Conservation (phyloP, 1,140 invertebrate species). For the Trichonephila inaurata region DNA sequence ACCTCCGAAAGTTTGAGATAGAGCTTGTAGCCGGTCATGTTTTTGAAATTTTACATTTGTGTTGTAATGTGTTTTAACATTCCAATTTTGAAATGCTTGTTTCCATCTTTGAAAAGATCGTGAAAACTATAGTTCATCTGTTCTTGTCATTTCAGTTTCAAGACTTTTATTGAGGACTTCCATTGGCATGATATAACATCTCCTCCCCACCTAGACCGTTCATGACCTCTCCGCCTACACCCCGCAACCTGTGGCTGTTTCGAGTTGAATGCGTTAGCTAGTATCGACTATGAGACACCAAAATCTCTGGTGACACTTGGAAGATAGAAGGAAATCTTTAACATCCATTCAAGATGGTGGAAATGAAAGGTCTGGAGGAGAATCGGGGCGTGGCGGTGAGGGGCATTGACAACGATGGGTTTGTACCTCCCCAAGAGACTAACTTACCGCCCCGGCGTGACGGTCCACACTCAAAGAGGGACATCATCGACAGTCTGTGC, state of each 20-base stretch:
- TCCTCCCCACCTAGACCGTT: too few relatives aligned
- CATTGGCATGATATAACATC: background rate
- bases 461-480: background rate
- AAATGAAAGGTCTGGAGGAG: slow-evolving; percentile 67
- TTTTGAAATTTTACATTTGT: too few relatives aligned
- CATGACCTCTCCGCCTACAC: background rate
- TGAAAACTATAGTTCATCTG: background rate
- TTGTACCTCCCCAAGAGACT: background rate
- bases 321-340: background rate
- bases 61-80: too few relatives aligned
- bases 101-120: too few relatives aligned
- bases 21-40: too few relatives aligned
- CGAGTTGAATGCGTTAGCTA: background rate
- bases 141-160: background rate
- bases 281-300: background rate
- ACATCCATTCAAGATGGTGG: slow-evolving; percentile 52
- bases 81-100: too few relatives aligned
- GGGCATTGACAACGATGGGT: slow-evolving; percentile 60
- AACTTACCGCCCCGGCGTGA: background rate
- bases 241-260: background rate
- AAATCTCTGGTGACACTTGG: background rate
- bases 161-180: background rate
- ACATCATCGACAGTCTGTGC: slow-evolving; percentile 50
- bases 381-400: slow-evolving; percentile 25
- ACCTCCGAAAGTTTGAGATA: too few relatives aligned